A percentile compares a stretch with the other conserved stretches of the same genome.
phyloP scores from a whole-genome alignment of 2,113 vertebrate species.

The Xiphias gladius region DNA sequence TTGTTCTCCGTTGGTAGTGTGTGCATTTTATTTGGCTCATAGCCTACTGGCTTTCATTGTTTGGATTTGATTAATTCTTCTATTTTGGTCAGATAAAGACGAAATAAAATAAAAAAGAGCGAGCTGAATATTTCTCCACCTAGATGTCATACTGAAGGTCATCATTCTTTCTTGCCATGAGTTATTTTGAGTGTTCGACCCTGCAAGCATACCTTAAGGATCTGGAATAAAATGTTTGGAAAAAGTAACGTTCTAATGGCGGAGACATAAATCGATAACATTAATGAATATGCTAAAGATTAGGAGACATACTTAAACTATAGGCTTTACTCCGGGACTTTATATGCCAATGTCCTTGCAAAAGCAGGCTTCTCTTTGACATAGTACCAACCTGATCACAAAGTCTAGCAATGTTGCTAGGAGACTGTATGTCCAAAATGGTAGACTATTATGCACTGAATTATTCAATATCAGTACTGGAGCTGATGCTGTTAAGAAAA shows the following conservation, averaged over 20 bases:
- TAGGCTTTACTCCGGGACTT: neutral
- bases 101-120: neutral
- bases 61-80: neutral
- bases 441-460: conserved; percentile 69
- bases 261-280: neutral
- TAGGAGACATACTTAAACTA: neutral
- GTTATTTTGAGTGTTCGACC: neutral
- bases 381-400: conserved; percentile 40
- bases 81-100: neutral
- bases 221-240: neutral
- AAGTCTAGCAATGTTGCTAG: conserved; percentile 57
- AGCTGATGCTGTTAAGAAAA: conserved; percentile 72
- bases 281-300: neutral
- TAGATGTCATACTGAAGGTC: neutral
- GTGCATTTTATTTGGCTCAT: neutral
- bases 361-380: conserved; percentile 24
- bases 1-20: conserved; percentile 8
- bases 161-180: conserved; percentile 2
- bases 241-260: neutral
- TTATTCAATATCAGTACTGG: conserved; percentile 68
- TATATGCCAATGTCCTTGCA: neutral
- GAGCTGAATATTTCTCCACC: conserved; percentile 7
- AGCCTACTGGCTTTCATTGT: neutral
- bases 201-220: neutral
- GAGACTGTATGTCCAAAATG: conserved; percentile 71